Evolutionary conservation across 2,888 invertebrate species (phyloP).

Genomic region (Microdon myrmicae): DNA sequence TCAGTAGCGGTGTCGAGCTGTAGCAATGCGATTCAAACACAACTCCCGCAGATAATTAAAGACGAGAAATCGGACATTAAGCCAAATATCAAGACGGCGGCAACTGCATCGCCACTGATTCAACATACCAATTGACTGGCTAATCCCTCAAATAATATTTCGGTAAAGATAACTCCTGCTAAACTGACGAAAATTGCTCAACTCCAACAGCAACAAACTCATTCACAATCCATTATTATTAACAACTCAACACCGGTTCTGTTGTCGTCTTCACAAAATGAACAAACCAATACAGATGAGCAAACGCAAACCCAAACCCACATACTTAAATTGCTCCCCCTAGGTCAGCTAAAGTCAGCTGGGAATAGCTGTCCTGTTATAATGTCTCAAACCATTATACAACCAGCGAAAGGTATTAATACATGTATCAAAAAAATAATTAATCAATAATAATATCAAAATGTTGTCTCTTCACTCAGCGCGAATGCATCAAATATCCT

Average conservation of each 20-base stretch:
- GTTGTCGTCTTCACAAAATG: conserved; percentile 58
- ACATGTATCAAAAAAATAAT: conserved; percentile 15
- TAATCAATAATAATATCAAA: no score
- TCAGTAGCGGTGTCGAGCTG: conserved; percentile 50
- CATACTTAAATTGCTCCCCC: conserved; percentile 63
- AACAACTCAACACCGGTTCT: conserved; percentile 64
- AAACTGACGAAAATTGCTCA: conserved; percentile 57
- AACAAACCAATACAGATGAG: conserved; percentile 51
- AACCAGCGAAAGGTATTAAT: conserved; percentile 61
- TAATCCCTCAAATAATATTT: conserved; percentile 64
- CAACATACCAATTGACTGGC: conserved; percentile 61
- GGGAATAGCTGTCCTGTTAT: conserved; percentile 65
- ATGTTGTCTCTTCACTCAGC: conserved; percentile 32
- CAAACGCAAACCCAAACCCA: conserved; percentile 59
- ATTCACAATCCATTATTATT: conserved; percentile 61
- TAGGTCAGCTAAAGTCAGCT: conserved; percentile 62
- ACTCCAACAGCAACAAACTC: conserved; percentile 54
- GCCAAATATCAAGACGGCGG: conserved; percentile 56
- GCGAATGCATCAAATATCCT: conserved; percentile 39
- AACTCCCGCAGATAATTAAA: conserved; percentile 56
- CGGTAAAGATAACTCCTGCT: conserved; percentile 63
- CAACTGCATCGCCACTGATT: conserved; percentile 53
- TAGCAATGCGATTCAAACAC: conserved; percentile 19
- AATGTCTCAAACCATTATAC: conserved; percentile 66
- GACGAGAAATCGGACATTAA: conserved; percentile 64